phyloP scores from a whole-genome alignment of 1,140 invertebrate genomes.

The Leptinotarsa undecemlineata region DNA sequence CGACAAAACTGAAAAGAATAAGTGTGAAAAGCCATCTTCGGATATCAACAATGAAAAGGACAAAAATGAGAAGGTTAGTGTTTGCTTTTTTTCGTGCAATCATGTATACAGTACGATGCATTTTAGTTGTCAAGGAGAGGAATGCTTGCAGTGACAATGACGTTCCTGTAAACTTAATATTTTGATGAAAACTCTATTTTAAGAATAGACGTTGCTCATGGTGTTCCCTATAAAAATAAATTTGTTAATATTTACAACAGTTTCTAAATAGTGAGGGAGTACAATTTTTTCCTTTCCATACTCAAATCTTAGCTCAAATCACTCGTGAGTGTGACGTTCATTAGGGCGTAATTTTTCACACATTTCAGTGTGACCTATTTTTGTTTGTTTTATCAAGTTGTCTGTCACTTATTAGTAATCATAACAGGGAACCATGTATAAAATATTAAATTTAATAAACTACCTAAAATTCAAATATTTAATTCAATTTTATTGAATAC shows the following conservation, averaged over 20 bases:
- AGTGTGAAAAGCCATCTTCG: slow-evolving; percentile 32
- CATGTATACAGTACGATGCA: too few species aligned
- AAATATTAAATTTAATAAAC: not conserved
- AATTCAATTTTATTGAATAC: too few species aligned
- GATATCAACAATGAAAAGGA: slow-evolving; percentile 36
- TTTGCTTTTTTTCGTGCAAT: too few species aligned
- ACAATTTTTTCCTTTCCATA: too few species aligned
- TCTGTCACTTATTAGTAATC: not conserved
- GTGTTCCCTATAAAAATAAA: too few species aligned
- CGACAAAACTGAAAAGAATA: slow-evolving; percentile 62
- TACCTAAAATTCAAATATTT: not conserved
- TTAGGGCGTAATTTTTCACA: not conserved
- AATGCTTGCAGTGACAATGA: too few species aligned
- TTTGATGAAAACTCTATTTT: too few species aligned
- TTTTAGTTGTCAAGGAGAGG: too few species aligned
- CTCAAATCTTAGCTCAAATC: not conserved
- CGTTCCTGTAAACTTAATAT: too few species aligned
- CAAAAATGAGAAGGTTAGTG: slow-evolving; percentile 43
- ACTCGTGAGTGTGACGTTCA: slow-evolving; percentile 1
- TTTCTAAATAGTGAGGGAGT: too few species aligned
- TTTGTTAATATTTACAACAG: too few species aligned
- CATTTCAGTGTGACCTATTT: not conserved
- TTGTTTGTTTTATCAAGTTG: not conserved
- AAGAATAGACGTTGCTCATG: too few species aligned
- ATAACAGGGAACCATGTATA: not conserved